Evolutionary conservation across 1,140 invertebrate genomes (phyloP).

Genomic region (Drosophila equinoxialis): DNA sequence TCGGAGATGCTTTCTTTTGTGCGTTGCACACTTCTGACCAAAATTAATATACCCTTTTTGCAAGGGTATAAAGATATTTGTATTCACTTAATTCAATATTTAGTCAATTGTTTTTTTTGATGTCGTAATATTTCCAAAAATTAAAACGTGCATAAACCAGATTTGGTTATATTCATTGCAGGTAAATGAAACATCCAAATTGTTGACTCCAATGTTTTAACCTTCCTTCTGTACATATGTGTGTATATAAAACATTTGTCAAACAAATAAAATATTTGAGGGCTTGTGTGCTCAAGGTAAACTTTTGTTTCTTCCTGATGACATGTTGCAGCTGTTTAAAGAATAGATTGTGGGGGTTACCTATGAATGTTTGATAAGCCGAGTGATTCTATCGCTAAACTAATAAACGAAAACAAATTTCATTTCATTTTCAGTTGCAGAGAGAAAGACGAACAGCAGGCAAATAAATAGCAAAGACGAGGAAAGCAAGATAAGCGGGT

Average conservation of each 20-base stretch:
- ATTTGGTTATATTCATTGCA: not conserved
- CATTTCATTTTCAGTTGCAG: conserved; percentile 55
- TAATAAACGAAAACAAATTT: conserved; percentile 71
- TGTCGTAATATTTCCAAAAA: too few species aligned
- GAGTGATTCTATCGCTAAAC: conserved; percentile 51
- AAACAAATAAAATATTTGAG: not conserved
- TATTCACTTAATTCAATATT: not conserved
- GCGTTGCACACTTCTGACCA: too few species aligned
- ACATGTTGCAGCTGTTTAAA: conserved; percentile 59
- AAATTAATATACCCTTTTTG: too few species aligned
- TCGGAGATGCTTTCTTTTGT: too few species aligned
- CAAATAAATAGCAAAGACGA: conserved; percentile 33
- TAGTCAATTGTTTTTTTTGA: not conserved
- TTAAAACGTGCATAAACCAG: not conserved
- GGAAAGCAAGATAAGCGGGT: conserved; percentile 45
- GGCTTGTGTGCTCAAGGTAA: conserved; percentile 18
- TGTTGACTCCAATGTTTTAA: not conserved
- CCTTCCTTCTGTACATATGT: not conserved
- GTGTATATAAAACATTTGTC: not conserved
- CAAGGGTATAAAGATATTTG: too few species aligned
- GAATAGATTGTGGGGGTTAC: conserved; percentile 38
- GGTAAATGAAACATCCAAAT: too few species aligned
- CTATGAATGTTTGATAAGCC: conserved; percentile 30
- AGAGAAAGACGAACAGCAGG: conserved; percentile 30
- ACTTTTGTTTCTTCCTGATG: not conserved